These are phyloP conservation scores for Dasyprocta punctata DNA, from an alignment of 2,113 vertebrate species.

Conservation along the genomic window DNA sequence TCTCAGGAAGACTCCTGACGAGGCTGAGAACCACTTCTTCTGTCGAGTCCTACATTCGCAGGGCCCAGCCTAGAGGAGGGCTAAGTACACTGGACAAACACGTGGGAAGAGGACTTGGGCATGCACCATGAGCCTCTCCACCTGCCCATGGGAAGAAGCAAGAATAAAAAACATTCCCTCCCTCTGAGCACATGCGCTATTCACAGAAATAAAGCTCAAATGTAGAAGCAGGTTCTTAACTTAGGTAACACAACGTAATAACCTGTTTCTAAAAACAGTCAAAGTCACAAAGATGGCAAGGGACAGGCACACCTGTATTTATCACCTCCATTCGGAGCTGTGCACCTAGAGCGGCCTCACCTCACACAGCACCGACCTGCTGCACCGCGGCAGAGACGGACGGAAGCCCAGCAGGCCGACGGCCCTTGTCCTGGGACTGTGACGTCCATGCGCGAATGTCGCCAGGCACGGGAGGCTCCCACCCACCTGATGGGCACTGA, in stretches of 20 bases:
- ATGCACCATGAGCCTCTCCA: no score
- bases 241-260: rapidly evolving
- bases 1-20: no score
- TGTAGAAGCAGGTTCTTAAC: background rate
- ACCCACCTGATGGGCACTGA: rapidly evolving
- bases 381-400: rapidly evolving
- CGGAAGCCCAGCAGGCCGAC: rapidly evolving
- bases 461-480: rapidly evolving
- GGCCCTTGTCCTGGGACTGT: background rate
- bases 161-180: no score
- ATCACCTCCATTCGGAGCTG: rapidly evolving
- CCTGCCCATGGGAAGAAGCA: no score
- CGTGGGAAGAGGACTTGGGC: no score
- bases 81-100: no score
- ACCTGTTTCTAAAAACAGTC: background rate
- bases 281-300: rapidly evolving
- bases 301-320: rapidly evolving
- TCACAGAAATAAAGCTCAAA: background rate
- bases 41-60: no score
- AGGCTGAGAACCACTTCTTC: no score
- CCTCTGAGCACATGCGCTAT: rapidly evolving
- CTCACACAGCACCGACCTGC: background rate
- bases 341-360: no score
- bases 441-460: rapidly evolving
- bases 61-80: no score